These are phyloP conservation scores for Seira musarum DNA, from an alignment of 2,888 invertebrate genomes.

Conservation along the genomic window DNA sequence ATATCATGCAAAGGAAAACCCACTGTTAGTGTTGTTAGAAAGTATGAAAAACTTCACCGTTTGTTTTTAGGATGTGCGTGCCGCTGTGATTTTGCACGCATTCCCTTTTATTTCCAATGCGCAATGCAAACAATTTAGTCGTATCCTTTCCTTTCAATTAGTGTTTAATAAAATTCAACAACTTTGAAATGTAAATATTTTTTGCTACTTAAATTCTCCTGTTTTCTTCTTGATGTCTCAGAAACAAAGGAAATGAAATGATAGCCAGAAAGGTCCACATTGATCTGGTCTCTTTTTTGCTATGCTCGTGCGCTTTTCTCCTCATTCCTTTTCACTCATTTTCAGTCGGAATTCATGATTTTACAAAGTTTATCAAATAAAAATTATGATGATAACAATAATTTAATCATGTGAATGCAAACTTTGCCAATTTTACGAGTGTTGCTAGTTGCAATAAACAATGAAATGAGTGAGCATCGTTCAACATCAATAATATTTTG, in stretches of 20 bases:
- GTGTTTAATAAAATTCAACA: not conserved
- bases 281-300: not conserved
- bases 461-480: not conserved
- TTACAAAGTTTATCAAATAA: slow-evolving; percentile 5
- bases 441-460: not conserved
- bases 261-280: too few relatives aligned
- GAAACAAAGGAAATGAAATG: not conserved
- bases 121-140: too few relatives aligned
- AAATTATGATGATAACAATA: slow-evolving; percentile 5
- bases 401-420: not conserved
- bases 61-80: not conserved
- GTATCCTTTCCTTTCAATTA: slow-evolving; percentile 19
- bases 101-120: slow-evolving; percentile 6
- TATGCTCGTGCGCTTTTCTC: not conserved
- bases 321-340: not conserved
- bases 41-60: not conserved
- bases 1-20: slow-evolving; percentile 5
- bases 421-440: not conserved
- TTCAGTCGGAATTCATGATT: not conserved
- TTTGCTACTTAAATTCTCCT: slow-evolving; percentile 2
- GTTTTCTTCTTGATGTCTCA: not conserved
- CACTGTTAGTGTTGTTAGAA: slow-evolving; percentile 1
- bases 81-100: slow-evolving; percentile 3
- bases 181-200: not conserved
- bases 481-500: not conserved